Evolutionary conservation across 2,113 vertebrate species (phyloP), one percentile per base, ranked within the genome.

Genomic region (Glaucomys volans): DNA sequence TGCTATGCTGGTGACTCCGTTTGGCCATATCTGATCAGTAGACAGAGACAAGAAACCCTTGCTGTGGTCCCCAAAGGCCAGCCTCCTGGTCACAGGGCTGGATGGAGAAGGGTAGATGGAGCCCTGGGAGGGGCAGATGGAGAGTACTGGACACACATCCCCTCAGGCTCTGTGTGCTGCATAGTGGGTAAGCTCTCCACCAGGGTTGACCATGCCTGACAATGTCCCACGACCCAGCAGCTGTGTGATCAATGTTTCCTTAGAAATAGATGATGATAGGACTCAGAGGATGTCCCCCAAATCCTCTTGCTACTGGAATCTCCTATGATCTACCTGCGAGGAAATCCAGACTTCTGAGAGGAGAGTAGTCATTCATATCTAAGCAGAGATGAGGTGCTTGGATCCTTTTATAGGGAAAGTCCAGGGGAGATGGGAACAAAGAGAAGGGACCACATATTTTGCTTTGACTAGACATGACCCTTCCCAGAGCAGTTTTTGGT

Each of bases 201-300:
- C 4, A 13, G 9, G 42, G 50, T 62, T 24, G 40, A 62, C 8
- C 4, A 14, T 37, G 59, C 50, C 32, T 0, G 0, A 0, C 26
- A 37, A 30, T 57, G n/a, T 14, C 47, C n/a, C 66, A 12, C 32
- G 14, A 5, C 16, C 26, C 35, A 47, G 20, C 74, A 20, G 54
- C 18, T 22, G 37, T 4, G 3, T 47, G 37, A 37, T 10, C 5
- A 40, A 20, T 47, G 69, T 32, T 32, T 54, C 76, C 64, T 81
- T 64, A 72, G 76, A 42, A 82, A 52, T 8, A 57, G 32, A 40
- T 64, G 54, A 0, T 9, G 57, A 54, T 2, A 0, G 22, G n/a
- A 77, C 50, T 64, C 32, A 32, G 42, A 76, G 82, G 72, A 54
- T 22, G 71, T 18, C 28, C 52, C 40, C 32, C 3, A 57, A 44